Evolutionary conservation across 1,140 invertebrate genomes (phyloP).

Genomic region (Monomorium pharaonis): DNA sequence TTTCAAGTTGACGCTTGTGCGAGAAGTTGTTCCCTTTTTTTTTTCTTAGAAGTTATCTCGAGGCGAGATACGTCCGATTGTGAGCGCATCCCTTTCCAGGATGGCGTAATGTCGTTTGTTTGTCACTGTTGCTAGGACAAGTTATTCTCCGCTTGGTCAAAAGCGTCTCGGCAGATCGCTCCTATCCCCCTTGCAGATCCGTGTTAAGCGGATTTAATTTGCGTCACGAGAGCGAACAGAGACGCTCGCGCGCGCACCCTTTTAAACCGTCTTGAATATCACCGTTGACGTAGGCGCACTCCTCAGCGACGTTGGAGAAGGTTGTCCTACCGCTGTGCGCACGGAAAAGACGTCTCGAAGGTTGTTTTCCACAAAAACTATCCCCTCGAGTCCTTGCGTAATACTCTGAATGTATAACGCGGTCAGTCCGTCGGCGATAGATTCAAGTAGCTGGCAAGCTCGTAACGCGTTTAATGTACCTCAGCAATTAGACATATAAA

Average conservation of each 20-base stretch:
- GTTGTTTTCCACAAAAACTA: constrained; percentile 3
- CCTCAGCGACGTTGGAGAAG: constrained; percentile 9
- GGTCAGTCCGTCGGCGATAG: background rate
- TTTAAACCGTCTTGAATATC: constrained; percentile 52
- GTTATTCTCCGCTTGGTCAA: constrained; percentile 31
- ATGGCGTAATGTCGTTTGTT: constrained; percentile 62
- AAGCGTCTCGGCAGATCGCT: constrained; percentile 47
- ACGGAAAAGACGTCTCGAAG: background rate
- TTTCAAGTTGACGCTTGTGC: background rate
- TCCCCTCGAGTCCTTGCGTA: background rate
- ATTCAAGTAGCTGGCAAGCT: background rate
- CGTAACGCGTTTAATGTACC: background rate
- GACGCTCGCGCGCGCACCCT: constrained; percentile 18
- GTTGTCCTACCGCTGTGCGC: background rate
- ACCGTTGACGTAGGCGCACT: constrained; percentile 28
- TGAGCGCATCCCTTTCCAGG: background rate
- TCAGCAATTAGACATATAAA: background rate
- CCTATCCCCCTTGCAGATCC: constrained; percentile 38
- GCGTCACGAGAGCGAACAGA: constrained; percentile 45
- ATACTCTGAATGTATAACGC: background rate
- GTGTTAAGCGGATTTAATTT: constrained; percentile 59
- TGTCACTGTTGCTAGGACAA: constrained; percentile 28
- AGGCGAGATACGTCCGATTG: background rate
- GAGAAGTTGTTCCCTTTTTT: background rate
- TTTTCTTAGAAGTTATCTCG: background rate